Conservation (phyloP, 2,888 invertebrate species). For the Isoperla grammatica region DNA sequence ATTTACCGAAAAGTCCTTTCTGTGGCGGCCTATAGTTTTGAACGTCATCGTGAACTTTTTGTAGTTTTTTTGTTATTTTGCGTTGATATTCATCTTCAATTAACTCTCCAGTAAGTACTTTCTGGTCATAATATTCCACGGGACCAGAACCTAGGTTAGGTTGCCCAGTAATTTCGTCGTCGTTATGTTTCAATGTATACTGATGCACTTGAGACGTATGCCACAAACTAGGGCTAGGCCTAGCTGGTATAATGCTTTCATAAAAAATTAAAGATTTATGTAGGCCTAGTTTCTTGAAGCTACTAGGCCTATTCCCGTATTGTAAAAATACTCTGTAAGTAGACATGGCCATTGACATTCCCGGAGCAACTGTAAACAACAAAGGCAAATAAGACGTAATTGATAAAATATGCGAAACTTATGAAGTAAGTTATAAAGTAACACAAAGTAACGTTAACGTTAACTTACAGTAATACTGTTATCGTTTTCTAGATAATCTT, state of each 20-base stretch:
- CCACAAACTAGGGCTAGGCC: not conserved
- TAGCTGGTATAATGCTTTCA: not conserved
- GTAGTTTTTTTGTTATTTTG: constrained; percentile 61
- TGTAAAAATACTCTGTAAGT: constrained; percentile 4
- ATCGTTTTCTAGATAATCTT: no score
- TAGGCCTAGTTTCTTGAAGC: not conserved
- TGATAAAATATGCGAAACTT: not conserved
- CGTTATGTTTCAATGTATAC: not conserved
- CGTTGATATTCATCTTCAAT: constrained; percentile 67
- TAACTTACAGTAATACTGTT: no score
- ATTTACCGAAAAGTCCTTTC: constrained; percentile 44
- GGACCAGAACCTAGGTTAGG: constrained; percentile 17
- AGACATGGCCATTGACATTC: constrained; percentile 10
- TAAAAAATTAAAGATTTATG: not conserved
- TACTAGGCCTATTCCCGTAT: not conserved
- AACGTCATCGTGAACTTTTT: constrained; percentile 61
- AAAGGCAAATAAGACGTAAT: not conserved
- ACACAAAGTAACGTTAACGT: no score
- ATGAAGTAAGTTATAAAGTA: no score
- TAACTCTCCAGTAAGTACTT: constrained; percentile 38
- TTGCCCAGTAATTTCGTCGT: constrained; percentile 1
- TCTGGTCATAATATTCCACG: constrained; percentile 19
- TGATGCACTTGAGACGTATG: not conserved
- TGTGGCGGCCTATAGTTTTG: constrained; percentile 52
- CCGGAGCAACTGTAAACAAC: not conserved